Base-by-base conservation (phyloP, 1,140 invertebrate genomes). In the Brachionus manjavacas region DNA sequence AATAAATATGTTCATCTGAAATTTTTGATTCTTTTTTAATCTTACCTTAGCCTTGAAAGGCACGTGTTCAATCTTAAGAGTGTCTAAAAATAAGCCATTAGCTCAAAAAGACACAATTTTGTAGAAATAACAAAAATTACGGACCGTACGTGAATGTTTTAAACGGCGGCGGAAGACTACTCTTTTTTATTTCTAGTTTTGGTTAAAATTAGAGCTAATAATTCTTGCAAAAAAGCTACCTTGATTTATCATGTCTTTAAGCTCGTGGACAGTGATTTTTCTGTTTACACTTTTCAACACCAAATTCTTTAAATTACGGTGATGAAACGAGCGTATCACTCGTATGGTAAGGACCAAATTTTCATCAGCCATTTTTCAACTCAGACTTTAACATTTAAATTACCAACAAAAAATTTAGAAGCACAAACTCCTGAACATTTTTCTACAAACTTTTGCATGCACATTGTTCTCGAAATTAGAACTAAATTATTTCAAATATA, bases 41-140 rank as follows among this genome's bases (percentile, higher is more conserved):
- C 6, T 49, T 76, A 81, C 79, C 23, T 81, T 81, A 14, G 79
- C 79, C 28, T 81, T 81, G 39, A 81, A 81, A 11, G 79, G 79
- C 12, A 81, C 52, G n/a, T 81, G 79, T 28, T 81, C 79, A 25
- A 81, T 68, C 28, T 81, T 81, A 9, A 81, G 31, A 43, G 52
- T 64, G 25, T 81, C 72, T 76, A 49, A 49, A 23, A 49, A 49
- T n/a, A 49, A 49, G 16, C 35, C 1, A 72, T 39, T n/a, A 72
- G 14, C 16, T 28, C 4, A 7, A 70, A 14, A 12, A 12, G 16
- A 35, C n/a, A 2, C 35, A 11, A 70, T 39, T 35, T 6, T 3
- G 3, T 8, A 35, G 20, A 20, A 43, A 74, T 31, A 4, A 35
- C 7, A 35, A 7, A 7, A 35, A 6, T 49, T 76, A 52, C 41